Conservation (phyloP, 2,888 invertebrate genomes). For the Nysson spinosus region DNA sequence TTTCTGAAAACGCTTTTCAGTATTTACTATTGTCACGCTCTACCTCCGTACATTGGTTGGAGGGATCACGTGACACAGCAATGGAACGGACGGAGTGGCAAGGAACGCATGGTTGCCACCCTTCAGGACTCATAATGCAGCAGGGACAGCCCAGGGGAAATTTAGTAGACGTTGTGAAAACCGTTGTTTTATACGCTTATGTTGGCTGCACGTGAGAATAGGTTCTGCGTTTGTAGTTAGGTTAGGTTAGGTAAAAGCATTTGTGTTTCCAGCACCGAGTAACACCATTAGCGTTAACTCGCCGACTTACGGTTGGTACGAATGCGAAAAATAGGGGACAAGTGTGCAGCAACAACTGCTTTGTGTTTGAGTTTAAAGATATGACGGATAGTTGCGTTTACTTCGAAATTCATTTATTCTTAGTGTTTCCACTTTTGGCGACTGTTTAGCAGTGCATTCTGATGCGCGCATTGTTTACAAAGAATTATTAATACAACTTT, state of each 20-base stretch:
- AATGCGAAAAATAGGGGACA: conserved; percentile 5
- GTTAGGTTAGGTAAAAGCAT: conserved; percentile 47
- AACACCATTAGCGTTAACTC: conserved; percentile 60
- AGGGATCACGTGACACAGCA: conserved; percentile 34
- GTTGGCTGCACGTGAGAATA: conserved; percentile 51
- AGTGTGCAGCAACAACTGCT: not conserved
- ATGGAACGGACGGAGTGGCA: conserved; percentile 12
- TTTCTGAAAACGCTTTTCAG: conserved; percentile 43
- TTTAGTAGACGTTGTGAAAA: conserved; percentile 64
- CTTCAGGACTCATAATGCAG: conserved; percentile 63
- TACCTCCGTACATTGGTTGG: conserved; percentile 12
- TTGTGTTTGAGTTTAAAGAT: no score
- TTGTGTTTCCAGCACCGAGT: conserved; percentile 34
- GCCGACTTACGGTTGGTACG: conserved; percentile 24
- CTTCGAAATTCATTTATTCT: no score
- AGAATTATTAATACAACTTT: no score
- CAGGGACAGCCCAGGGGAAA: conserved; percentile 66
- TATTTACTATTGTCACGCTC: conserved; percentile 22
- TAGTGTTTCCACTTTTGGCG: no score
- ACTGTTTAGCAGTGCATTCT: no score
- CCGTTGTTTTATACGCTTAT: conserved; percentile 65
- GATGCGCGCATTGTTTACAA: no score
- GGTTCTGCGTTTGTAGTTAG: conserved; percentile 25
- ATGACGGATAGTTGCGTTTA: not conserved
- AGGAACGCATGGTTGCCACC: conserved; percentile 49